phyloP scores from a whole-genome alignment of 2,797 vertebrate genomes.

The Enteromius paludinosus region DNA sequence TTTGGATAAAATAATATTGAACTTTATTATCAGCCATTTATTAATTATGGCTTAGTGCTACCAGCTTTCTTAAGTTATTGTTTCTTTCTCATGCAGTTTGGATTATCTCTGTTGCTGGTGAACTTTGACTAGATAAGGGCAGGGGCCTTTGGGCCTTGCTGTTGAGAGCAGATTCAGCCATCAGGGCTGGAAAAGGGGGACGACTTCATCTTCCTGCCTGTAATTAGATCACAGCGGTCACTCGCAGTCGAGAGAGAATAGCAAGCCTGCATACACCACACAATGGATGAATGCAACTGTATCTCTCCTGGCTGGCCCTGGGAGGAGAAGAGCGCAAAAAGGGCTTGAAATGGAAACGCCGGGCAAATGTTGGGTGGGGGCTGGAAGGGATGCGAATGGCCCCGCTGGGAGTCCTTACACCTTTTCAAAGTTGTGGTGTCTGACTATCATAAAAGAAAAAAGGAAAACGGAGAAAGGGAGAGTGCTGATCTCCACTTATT shows the following conservation, averaged over 20 bases:
- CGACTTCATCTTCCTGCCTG: constrained; percentile 71
- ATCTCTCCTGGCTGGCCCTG: constrained; percentile 62
- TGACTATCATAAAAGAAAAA: constrained; percentile 59
- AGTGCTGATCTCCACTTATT: constrained; percentile 52
- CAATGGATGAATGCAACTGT: constrained; percentile 74
- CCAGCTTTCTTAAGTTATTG: not conserved
- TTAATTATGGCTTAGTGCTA: not conserved
- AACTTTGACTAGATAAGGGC: not conserved
- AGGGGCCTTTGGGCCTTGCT: not conserved
- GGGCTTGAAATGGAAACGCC: constrained; percentile 50
- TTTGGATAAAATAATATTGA: not conserved
- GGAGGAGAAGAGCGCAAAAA: constrained; percentile 50
- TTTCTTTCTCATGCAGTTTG: not conserved
- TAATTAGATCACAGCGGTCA: constrained; percentile 76
- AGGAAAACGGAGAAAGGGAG: constrained; percentile 53
- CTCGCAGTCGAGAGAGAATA: constrained; percentile 70
- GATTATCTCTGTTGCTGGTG: not conserved
- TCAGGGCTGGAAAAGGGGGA: constrained; percentile 61
- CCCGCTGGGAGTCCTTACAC: constrained; percentile 62
- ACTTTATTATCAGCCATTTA: not conserved
- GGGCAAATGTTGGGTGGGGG: constrained; percentile 39
- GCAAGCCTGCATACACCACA: constrained; percentile 58
- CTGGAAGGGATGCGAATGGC: constrained; percentile 52
- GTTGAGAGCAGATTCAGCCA: constrained; percentile 50
- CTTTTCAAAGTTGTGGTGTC: constrained; percentile 56